A percentile compares a stretch with the other conserved stretches of the same genome.
Evolutionary conservation across 2,888 invertebrate genomes (phyloP).

Genomic region (Emesis furor): DNA sequence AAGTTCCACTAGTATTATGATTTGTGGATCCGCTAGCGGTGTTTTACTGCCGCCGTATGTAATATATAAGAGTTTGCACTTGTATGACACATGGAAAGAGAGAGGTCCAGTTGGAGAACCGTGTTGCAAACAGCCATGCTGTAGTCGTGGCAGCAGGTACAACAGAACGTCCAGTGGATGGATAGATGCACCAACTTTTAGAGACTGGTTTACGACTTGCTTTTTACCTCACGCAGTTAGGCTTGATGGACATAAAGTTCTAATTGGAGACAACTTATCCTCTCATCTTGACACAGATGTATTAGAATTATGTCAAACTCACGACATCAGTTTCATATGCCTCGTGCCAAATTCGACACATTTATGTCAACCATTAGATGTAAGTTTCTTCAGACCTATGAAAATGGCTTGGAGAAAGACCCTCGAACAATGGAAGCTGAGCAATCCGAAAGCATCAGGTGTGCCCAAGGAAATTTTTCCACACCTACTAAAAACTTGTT

Average conservation of each 20-base stretch:
- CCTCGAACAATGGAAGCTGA: conserved; percentile 9
- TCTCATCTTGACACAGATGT: conserved; percentile 20
- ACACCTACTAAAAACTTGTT: neutral
- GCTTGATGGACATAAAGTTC: conserved; percentile 10
- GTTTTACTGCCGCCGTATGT: conserved; percentile 80
- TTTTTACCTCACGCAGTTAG: conserved; percentile 19
- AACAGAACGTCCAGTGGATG: conserved; percentile 21
- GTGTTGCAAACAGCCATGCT: conserved; percentile 28
- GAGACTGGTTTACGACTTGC: conserved; percentile 22
- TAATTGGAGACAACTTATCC: conserved; percentile 32
- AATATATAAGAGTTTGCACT: conserved; percentile 74
- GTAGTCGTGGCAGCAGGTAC: conserved; percentile 11
- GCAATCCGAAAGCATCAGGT: neutral
- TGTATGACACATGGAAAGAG: conserved; percentile 60
- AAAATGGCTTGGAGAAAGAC: conserved; percentile 2
- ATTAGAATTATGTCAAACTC: neutral
- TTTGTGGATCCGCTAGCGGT: conserved; percentile 79
- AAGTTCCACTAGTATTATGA: conserved; percentile 77
- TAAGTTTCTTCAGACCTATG: conserved; percentile 1
- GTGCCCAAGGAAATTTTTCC: neutral
- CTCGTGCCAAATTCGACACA: conserved; percentile 3
- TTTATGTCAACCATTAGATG: neutral
- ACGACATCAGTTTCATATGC: conserved; percentile 1
- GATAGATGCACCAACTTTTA: conserved; percentile 18
- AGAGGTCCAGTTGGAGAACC: conserved; percentile 35